Conservation (phyloP, 1,140 invertebrate species). For the Aricia agestis region DNA sequence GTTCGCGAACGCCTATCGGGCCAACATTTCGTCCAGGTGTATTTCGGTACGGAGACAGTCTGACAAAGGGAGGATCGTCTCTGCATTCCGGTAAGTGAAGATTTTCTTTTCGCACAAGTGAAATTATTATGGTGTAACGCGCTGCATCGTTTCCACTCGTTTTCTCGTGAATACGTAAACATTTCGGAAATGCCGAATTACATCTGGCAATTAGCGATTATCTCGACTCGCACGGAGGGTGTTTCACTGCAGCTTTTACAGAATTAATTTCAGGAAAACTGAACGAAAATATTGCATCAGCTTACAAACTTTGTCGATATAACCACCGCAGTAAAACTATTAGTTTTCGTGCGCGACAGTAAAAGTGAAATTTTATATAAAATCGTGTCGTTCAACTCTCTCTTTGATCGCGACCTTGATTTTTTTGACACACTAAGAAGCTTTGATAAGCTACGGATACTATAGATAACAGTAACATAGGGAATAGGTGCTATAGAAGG, state of each 20-base stretch:
- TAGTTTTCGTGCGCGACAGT: slow-evolving; percentile 1
- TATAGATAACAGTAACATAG: neutral
- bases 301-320: neutral
- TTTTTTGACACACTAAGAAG: slow-evolving; percentile 29
- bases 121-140: slow-evolving; percentile 41
- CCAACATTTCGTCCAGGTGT: slow-evolving; percentile 19
- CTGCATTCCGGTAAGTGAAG: slow-evolving; percentile 37
- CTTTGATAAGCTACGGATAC: neutral
- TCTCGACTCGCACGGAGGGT: neutral
- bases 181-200: slow-evolving; percentile 2
- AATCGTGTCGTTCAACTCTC: slow-evolving; percentile 33
- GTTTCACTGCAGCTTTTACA: neutral
- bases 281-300: neutral
- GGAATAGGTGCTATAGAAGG: too few relatives aligned
- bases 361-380: slow-evolving; percentile 34
- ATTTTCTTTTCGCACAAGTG: slow-evolving; percentile 37
- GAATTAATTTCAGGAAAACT: neutral
- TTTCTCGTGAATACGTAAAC: slow-evolving; percentile 17
- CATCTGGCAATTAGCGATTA: neutral
- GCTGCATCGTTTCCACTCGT: neutral
- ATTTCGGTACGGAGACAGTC: neutral
- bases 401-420: slow-evolving; percentile 33
- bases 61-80: slow-evolving; percentile 1
- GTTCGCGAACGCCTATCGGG: slow-evolving; percentile 34
- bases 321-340: neutral